Base-by-base conservation (phyloP, 2,888 invertebrate species). In the Cartodere bifasciata region DNA sequence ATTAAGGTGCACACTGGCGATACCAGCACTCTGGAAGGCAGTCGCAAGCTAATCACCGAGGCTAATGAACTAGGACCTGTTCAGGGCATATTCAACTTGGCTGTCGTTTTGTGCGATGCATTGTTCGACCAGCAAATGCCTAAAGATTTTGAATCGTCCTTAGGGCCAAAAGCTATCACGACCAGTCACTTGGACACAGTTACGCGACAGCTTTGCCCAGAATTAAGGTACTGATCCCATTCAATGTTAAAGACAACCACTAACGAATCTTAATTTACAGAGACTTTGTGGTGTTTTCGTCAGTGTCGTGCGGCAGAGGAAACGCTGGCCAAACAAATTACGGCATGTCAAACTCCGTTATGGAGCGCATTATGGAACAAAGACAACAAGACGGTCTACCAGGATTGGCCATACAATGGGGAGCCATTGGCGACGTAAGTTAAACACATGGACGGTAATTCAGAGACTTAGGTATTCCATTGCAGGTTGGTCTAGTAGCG, bases 281-380 rank as follows among this genome's bases (percentile, higher is more conserved):
- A 49, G 70, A 80, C 61, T 91, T 91, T 55, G 86, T 91, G 1
- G 75, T 83, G n/a, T 91, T 90, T 62, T 90, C 90, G 0, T 88
- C 87, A 12, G 83, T 88, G 7, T 79, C 83, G 0, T 86, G 87
- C 53, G 90, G 90, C n/a, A 71, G 87, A n/a, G 90, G 91, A 43
- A 90, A 90, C 58, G 77, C 79, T 4, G 88, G 88, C 2, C 90
- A 91, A 62, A 76, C 83, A 11, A 87, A 85, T 62, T 90, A 90
- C 54, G 90, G 86, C 16, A 77, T 80, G 64, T 78, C 86, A 23
- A 91, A 88, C 64, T 85, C 86, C 0, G 70, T 79, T 3, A 84
- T 87, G 84, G 87, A 88, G 57, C 70, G 85, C 41, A 74, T 88
- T 43, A 81, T 82, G 50, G 88, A 85, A 56, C 61, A 64, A 47